These are phyloP conservation scores for Channallabes apus DNA, from an alignment of 2,797 vertebrate genomes.

Conservation along the genomic window DNA sequence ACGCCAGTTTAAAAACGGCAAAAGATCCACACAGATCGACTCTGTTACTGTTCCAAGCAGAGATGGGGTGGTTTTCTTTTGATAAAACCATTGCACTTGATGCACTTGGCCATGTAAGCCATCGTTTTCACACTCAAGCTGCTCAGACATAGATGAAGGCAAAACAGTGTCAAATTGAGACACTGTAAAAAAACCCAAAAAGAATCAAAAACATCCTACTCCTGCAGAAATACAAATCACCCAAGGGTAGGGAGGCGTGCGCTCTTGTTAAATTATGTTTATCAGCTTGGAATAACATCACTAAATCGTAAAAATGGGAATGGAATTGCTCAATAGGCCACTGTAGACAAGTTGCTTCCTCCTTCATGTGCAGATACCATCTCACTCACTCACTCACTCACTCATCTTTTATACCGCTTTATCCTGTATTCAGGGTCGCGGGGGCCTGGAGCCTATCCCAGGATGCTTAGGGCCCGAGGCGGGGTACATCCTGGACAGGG, in stretches of 20 bases:
- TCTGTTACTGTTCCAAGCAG: neutral
- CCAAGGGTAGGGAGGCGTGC: constrained; percentile 43
- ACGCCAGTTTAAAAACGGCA: constrained; percentile 5
- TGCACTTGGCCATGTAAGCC: neutral
- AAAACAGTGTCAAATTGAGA: constrained; percentile 29
- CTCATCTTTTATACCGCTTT: no score
- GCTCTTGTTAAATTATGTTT: constrained; percentile 49
- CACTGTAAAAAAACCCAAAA: neutral
- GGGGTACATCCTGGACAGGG: no score
- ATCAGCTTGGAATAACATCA: constrained; percentile 53
- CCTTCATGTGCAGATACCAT: neutral
- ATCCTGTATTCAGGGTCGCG: no score
- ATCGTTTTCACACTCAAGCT: constrained; percentile 13
- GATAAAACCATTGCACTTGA: constrained; percentile 21
- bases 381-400: neutral
- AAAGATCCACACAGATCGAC: neutral
- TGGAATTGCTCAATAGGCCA: constrained; percentile 25
- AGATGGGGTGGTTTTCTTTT: constrained; percentile 24
- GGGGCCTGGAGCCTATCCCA: no score
- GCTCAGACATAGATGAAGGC: constrained; percentile 23
- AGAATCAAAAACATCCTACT: constrained; percentile 25
- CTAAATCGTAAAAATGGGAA: constrained; percentile 44
- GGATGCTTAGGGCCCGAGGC: no score
- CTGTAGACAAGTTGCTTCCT: constrained; percentile 26
- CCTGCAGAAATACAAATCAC: constrained; percentile 42